These are phyloP conservation scores for Ephydatia muelleri DNA, from an alignment of 37 sponge, comb jelly and placozoan genomes.

Conservation along the genomic window DNA sequence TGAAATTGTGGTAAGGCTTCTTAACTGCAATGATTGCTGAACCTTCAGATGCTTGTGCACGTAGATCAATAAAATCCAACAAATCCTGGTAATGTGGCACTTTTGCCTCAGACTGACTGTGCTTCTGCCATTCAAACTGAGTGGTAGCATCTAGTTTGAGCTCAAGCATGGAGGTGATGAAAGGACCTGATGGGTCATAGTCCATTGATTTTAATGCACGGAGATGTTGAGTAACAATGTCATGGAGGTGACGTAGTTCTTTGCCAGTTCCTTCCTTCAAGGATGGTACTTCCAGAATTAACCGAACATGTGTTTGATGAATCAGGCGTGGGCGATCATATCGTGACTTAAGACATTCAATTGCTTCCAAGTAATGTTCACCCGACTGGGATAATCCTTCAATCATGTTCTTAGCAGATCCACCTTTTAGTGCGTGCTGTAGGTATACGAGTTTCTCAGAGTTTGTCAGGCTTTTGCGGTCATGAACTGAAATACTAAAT, in stretches of 20 bases:
- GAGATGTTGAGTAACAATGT: conserved; percentile 44
- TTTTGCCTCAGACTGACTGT: conserved; percentile 33
- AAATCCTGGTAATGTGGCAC: conserved; percentile 47
- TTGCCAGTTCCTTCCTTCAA: conserved; percentile 49
- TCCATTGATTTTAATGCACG: conserved; percentile 52
- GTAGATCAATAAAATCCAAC: conserved; percentile 37
- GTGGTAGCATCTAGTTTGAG: too few species aligned
- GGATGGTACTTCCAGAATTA: conserved; percentile 33
- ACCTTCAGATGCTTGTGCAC: conserved; percentile 54
- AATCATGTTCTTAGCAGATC: conserved; percentile 46
- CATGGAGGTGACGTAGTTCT: conserved; percentile 36
- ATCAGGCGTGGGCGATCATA: conserved; percentile 42
- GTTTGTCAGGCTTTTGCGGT: conserved; percentile 24
- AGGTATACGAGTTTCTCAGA: conserved; percentile 52
- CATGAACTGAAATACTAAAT: conserved; percentile 39
- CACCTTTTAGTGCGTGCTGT: conserved; percentile 40
- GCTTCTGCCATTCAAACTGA: too few species aligned
- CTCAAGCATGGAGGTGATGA: too few species aligned
- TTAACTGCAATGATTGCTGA: neutral
- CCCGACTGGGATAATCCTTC: conserved; percentile 58
- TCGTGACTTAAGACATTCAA: conserved; percentile 47
- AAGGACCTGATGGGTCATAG: too few species aligned
- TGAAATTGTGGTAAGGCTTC: neutral
- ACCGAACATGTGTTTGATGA: conserved; percentile 47
- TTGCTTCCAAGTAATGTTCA: conserved; percentile 43